These are phyloP conservation scores for Ericerus pela DNA, from an alignment of 1,140 invertebrate genomes.

Conservation along the genomic window DNA sequence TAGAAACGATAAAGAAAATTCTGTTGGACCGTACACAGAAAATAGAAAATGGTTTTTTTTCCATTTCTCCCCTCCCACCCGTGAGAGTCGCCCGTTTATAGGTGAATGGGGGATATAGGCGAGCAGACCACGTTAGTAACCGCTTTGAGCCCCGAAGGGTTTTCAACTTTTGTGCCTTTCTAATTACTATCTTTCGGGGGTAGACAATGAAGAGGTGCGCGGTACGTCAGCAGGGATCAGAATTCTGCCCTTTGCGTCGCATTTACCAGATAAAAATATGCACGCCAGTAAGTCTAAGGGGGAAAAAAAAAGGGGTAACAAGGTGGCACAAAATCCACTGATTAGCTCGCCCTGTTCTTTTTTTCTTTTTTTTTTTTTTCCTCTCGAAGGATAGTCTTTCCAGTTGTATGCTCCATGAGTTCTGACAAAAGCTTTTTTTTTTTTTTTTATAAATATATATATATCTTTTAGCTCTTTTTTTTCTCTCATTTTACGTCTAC, in stretches of 20 bases:
- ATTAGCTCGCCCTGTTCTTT: constrained; percentile 6
- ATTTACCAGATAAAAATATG: constrained; percentile 11
- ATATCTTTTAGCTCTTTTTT: too few species aligned
- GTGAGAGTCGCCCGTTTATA: not conserved
- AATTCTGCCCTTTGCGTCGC: constrained; percentile 6
- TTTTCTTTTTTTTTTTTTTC: too few species aligned
- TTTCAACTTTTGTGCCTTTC: constrained; percentile 10
- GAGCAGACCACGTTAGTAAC: constrained; percentile 10
- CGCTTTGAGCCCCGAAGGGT: constrained; percentile 3
- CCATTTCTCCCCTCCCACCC: too few species aligned
- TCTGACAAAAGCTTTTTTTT: constrained; percentile 8
- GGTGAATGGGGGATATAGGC: constrained; percentile 3
- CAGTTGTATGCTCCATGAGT: constrained; percentile 6
- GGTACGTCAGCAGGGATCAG: constrained; percentile 10
- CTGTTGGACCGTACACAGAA: constrained; percentile 1
- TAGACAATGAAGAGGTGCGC: not conserved
- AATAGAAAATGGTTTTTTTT: constrained; percentile 3
- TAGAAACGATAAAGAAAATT: constrained; percentile 8
- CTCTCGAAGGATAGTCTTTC: not conserved
- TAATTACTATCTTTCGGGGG: constrained; percentile 5
- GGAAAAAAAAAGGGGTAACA: constrained; percentile 4
- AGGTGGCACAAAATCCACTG: constrained; percentile 7
- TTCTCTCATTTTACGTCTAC: too few species aligned
- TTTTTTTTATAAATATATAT: too few species aligned
- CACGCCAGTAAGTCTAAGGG: too few species aligned